Percentiles rank a stretch among this genome's conserved stretches.
Evolutionary conservation across 2,113 vertebrate species (phyloP).

Genomic region (Tautogolabrus adspersus): DNA sequence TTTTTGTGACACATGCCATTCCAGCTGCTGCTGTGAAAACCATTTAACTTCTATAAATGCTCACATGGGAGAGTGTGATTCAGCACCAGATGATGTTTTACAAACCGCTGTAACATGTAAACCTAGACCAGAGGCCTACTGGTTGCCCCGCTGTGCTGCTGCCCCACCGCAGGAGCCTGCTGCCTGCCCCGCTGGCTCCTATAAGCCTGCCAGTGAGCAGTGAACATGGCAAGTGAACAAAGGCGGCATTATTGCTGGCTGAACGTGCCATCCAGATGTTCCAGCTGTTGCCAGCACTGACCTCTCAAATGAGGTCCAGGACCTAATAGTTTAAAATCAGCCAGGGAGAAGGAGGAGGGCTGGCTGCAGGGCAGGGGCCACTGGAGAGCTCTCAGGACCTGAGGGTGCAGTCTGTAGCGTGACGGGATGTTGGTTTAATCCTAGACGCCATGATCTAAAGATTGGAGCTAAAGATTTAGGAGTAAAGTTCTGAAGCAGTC

Average conservation of each 20-base stretch:
- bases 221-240: constrained; percentile 84
- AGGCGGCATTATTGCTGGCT: constrained; percentile 84
- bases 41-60: constrained; percentile 34
- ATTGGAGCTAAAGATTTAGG: not conserved
- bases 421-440: constrained; percentile 56
- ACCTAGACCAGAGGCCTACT: constrained; percentile 54
- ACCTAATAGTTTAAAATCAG: constrained; percentile 79
- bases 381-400: constrained; percentile 49
- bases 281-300: constrained; percentile 75
- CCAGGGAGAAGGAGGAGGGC: constrained; percentile 31
- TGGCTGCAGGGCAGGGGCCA: constrained; percentile 48
- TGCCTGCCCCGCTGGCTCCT: constrained; percentile 57
- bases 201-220: constrained; percentile 79
- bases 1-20: constrained; percentile 13
- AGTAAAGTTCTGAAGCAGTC: not conserved
- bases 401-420: constrained; percentile 47
- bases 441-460: constrained; percentile 21
- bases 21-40: constrained; percentile 31
- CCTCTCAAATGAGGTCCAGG: constrained; percentile 68
- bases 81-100: constrained; percentile 53
- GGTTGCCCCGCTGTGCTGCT: constrained; percentile 54
- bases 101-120: constrained; percentile 58
- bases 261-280: constrained; percentile 90
- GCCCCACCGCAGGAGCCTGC: constrained; percentile 66
- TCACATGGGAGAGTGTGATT: constrained; percentile 32